Evolutionary conservation across 2,113 vertebrate genomes (phyloP).

Genomic region (Indicator indicator): DNA sequence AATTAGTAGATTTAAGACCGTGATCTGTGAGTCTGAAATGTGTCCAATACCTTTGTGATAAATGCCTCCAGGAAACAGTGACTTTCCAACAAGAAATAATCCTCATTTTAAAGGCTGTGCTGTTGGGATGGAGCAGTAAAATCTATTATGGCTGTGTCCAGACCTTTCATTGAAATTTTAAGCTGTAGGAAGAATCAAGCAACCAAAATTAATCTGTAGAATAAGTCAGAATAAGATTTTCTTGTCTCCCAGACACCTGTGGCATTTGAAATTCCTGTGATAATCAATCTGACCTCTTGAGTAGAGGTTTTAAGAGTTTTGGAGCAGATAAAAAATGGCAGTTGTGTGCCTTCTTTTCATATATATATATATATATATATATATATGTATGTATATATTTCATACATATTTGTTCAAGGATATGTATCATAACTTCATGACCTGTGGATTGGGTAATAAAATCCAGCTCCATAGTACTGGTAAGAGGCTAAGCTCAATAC

Average conservation of each 20-base stretch:
- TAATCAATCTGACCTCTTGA: background rate
- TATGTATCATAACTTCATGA: slow-evolving; percentile 43
- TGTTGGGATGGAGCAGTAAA: background rate
- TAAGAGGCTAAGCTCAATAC: slow-evolving; percentile 39
- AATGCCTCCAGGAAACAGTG: slow-evolving; percentile 36
- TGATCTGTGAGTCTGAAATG: background rate
- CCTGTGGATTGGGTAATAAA: slow-evolving; percentile 51
- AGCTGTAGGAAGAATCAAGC: background rate
- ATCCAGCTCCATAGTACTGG: slow-evolving; percentile 3
- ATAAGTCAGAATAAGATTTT: background rate
- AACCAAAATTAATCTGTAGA: background rate
- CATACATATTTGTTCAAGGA: background rate
- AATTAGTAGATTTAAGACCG: background rate
- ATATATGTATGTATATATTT: background rate
- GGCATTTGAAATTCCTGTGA: background rate
- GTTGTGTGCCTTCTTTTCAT: background rate
- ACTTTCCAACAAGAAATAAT: slow-evolving; percentile 17
- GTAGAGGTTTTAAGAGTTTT: background rate
- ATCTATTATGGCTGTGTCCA: background rate
- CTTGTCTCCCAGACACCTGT: background rate
- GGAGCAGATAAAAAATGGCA: background rate
- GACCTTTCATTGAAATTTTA: background rate
- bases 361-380: too few species aligned
- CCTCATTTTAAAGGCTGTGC: background rate
- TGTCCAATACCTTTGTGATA: slow-evolving; percentile 32